These are phyloP conservation scores for Morus bassanus DNA, from an alignment of 2,797 vertebrate species.

Conservation along the genomic window DNA sequence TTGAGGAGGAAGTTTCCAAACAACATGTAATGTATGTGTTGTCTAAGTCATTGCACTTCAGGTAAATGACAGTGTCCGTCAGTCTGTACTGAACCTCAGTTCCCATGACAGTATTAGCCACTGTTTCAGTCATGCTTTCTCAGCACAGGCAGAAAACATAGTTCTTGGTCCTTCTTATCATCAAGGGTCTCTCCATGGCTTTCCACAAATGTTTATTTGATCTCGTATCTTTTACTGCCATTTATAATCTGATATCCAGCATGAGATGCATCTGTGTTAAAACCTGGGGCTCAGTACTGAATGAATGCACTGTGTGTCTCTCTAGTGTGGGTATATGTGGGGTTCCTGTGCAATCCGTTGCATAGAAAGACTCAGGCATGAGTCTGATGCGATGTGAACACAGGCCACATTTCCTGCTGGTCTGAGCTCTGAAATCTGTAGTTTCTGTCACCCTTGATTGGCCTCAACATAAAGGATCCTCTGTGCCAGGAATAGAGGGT, in stretches of 20 bases:
- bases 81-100: neutral
- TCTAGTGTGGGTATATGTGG: too few species aligned
- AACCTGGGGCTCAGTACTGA: neutral
- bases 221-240: neutral
- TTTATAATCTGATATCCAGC: neutral
- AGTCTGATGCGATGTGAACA: neutral
- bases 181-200: neutral
- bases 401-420: neutral
- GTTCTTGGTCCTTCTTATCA: neutral
- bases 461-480: neutral
- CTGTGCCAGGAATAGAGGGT: neutral
- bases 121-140: neutral
- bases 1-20: neutral
- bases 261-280: neutral
- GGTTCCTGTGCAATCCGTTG: neutral
- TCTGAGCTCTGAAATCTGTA: neutral
- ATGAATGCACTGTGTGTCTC: neutral
- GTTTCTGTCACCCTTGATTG: neutral
- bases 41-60: neutral
- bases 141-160: neutral
- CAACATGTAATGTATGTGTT: rapidly evolving
- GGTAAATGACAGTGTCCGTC: neutral
- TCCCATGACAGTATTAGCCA: neutral
- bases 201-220: neutral
- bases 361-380: neutral